A percentile compares a stretch with the other conserved stretches of the same genome.
These are phyloP conservation scores for Tolmerus cingulatus DNA, from an alignment of 2,888 invertebrate genomes.

Conservation along the genomic window DNA sequence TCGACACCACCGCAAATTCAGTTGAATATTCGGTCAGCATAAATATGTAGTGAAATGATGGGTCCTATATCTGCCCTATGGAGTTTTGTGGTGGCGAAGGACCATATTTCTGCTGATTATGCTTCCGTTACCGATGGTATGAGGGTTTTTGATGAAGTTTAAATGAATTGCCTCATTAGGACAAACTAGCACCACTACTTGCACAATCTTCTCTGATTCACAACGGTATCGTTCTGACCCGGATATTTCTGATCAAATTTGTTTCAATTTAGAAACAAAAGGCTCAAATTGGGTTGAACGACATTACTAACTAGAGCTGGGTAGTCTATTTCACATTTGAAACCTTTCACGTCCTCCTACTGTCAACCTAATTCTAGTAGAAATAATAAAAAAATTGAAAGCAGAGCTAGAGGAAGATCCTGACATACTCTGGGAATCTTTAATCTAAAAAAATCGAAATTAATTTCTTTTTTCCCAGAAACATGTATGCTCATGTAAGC, in stretches of 20 bases:
- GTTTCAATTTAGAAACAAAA: not conserved
- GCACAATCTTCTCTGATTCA: not conserved
- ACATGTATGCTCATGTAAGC: not conserved
- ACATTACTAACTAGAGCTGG: not conserved
- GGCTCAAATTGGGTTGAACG: not conserved
- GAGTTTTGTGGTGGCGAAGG: not conserved
- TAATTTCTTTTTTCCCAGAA: not conserved
- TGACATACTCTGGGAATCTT: not conserved
- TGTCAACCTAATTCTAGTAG: not conserved
- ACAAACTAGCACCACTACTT: not conserved
- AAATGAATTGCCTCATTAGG: not conserved
- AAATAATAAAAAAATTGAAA: not conserved
- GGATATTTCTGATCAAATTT: not conserved
- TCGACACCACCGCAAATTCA: not conserved
- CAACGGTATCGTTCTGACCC: not conserved
- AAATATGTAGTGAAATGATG: not conserved
- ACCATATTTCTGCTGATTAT: not conserved
- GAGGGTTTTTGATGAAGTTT: not conserved
- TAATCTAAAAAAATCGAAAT: not conserved
- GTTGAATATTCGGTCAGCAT: constrained; percentile 19
- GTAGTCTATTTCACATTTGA: not conserved
- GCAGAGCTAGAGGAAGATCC: not conserved
- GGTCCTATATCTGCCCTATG: not conserved
- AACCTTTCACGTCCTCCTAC: not conserved
- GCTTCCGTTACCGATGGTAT: not conserved